phyloP scores from a whole-genome alignment of 1,140 invertebrate species.

The Orussus abietinus region DNA sequence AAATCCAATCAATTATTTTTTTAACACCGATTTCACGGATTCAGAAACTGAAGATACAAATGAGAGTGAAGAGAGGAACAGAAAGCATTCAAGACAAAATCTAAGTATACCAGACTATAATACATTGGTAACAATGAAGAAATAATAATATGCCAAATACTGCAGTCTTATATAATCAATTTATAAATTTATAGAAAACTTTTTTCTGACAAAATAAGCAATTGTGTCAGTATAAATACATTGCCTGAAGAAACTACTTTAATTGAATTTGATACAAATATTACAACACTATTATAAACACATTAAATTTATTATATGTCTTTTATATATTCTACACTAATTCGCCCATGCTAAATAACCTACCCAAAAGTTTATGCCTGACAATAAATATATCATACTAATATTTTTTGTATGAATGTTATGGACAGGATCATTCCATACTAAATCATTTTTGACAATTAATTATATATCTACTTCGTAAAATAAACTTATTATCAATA shows the following conservation, averaged over 20 bases:
- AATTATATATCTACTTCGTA: too few relatives aligned
- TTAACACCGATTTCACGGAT: constrained; percentile 28
- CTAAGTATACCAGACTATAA: constrained; percentile 31
- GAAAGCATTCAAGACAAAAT: constrained; percentile 3
- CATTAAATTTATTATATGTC: constrained; percentile 17
- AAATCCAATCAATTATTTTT: constrained; percentile 34
- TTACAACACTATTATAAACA: constrained; percentile 18
- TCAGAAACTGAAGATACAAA: constrained; percentile 30
- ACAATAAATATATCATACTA: constrained; percentile 29
- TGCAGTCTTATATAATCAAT: background rate
- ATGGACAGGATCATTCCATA: too few relatives aligned
- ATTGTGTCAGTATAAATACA: background rate
- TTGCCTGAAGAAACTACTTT: constrained; percentile 9
- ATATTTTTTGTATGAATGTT: constrained; percentile 17
- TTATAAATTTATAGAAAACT: constrained; percentile 2
- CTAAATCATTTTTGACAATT: too few relatives aligned
- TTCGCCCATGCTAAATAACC: too few relatives aligned
- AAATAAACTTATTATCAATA: too few relatives aligned
- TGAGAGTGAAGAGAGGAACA: constrained; percentile 9
- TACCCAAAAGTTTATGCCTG: constrained; percentile 18
- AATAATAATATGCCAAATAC: background rate
- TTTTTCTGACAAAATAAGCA: background rate
- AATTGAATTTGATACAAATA: constrained; percentile 23
- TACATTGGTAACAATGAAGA: constrained; percentile 27
- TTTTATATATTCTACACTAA: constrained; percentile 18